Evolutionary conservation across 2,113 vertebrate species (phyloP), one percentile per base, ranked within the genome.

Genomic region (Otis tarda): DNA sequence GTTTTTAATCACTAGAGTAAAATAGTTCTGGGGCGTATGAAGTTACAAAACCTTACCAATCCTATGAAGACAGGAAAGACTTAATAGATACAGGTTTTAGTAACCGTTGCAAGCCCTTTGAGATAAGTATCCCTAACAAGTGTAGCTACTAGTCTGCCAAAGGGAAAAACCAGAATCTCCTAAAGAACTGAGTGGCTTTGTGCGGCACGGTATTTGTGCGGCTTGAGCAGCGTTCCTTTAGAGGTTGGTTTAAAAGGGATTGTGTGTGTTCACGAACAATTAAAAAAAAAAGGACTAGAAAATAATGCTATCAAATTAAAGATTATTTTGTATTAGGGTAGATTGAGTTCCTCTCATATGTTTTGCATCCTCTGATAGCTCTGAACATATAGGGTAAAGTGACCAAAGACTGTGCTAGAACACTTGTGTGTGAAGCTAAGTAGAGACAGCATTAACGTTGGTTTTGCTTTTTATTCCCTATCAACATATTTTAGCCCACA

Each of bases 261-360:
- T 69, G 4, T 68, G 19, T 50, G 65, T 82, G n/a, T 14, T 53
- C 24, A 14, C 25, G 8, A 61, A 49, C n/a, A 71, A 49, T 11
- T 71, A 10, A 76, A 76, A 70, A 69, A 69, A 49, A 12, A 82
- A 68, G 2, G 8, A 57, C 37, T 39, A 45, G n/a, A 57, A 93
- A 90, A 56, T 41, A 68, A 69, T 56, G 19, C 14, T 28, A 10
- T 15, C 13, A 43, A n/a, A 8, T 39, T 55, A 74, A 81, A 70
- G 16, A 12, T 70, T 65, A 33, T 70, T 89, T 64, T 53, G 3
- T 52, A 21, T 27, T 28, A 82, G 59, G 27, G 22, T 15, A 22
- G 37, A 12, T 0, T 50, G 27, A 1, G 20, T n/a, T 90, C 18
- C 14, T 60, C 30, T 88, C 23, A 31, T 20, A 1, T 49, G 12